Evolutionary conservation across 2,113 vertebrate genomes (phyloP), one percentile per base, ranked within the genome.

Genomic region (Odocoileus virginianus): DNA sequence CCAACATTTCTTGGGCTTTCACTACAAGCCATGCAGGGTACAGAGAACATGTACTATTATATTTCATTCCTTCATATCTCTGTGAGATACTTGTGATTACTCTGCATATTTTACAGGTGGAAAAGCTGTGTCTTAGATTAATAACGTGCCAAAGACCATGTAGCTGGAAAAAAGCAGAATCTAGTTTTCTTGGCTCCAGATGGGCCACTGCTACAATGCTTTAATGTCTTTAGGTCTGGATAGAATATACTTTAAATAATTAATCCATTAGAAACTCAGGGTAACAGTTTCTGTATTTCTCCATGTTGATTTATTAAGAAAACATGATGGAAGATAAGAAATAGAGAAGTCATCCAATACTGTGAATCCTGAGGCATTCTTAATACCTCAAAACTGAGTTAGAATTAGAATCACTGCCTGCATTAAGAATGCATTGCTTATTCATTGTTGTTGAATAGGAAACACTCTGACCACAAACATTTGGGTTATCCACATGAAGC

Each of bases 101-200:
- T 90, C 54, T 94, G 71, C 36, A 81, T 93, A 97, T 94, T 93
- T 97, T 87, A 93, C 33, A 84, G 57, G 74, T 81, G n/a, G 40
- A 27, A 94, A 97, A 97, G 67, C 54, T 40, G 7, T 1, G 14
- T 91, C 60, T 94, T n/a, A 12, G n/a, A 79, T 93, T 91, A 87
- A 93, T 91, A 89, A 89, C 9, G 16, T 47, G 2, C 61, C 57
- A 61, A 86, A 81, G 23, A 61, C 71, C 91, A 91, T 61, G 30
- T 0, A 14, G 52, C 43, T 83, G 16, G 83, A 25, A 96, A 25
- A 96, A 27, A 28, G 9, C 2, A 83, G 82, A 91, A 79, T 85
- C 84, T 83, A 91, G 36, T 21, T 82, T 91, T 89, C 47, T 55
- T 15, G 45, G 78, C 11, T 86, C 36, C 27, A 54, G 9, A 40